Base-by-base conservation (phyloP, 2,113 vertebrate species). In the Trachemys scripta region DNA sequence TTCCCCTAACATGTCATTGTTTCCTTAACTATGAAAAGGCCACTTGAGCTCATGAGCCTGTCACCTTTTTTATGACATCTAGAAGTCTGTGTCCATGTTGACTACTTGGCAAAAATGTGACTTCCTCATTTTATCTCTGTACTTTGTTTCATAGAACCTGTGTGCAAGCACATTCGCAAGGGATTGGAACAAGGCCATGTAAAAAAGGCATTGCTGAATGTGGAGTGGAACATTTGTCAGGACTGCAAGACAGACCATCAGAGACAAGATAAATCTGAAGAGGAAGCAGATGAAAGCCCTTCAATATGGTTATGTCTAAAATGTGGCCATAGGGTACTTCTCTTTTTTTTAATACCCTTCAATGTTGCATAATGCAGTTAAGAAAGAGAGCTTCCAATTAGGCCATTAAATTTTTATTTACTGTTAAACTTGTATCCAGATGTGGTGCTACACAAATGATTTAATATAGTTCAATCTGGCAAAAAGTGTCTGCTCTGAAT, bases 251-350 rank as follows among this genome's bases (percentile, higher is more conserved):
- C 85, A 17, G 97, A 98, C 91, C 97, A 95, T 80, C 98, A 97
- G 93, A 76, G 92, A 81, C 97, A 92, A 90, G 96, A 96, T 90
- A 96, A 97, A 62, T 79, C 97, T 56, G 97, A 98, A 53, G 94
- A 98, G 31, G 98, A 98, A 62, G 47, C 84, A 13, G 97, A 96
- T 22, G 98, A 98, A 94, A 89, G 95, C 38, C 94, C 97, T 62
- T 93, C 97, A 0, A 87, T 99, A 95, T 99, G 99, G 99, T 98
- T 99, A 91, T 99, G 99, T 98, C 98, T 99, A 91, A 99, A 99
- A 98, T 99, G 99, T 94, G 99, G 99, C 84, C 99, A 99, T 87
- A 99, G 98, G 98, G 99, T 99, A 98, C 96, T 79, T 27, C 89
- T 96, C 96, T 98, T 88, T 69, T 91, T 88, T n/a, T 86, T 89